Conservation (phyloP, 2,888 invertebrate species). For the Dugesia japonica region DNA sequence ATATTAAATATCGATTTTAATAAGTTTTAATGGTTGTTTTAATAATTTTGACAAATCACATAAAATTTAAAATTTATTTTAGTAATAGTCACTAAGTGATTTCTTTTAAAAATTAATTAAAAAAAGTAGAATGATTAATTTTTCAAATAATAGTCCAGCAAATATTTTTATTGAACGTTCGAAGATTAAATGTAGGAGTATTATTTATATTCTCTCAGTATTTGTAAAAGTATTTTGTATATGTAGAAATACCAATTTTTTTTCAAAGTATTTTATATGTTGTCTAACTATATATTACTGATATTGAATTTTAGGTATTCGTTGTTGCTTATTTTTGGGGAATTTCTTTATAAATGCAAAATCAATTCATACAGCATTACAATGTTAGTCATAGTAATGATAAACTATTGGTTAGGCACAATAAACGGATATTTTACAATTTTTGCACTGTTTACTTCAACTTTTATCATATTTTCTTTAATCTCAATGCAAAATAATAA, state of each 20-base stretch:
- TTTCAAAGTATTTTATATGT: background rate
- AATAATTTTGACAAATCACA: background rate
- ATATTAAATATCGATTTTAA: too few species aligned
- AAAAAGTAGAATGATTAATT: background rate
- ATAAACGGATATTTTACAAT: background rate
- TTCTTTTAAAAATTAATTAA: too few species aligned
- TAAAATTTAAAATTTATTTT: background rate
- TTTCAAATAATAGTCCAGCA: background rate
- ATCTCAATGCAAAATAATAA: background rate
- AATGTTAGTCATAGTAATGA: background rate
- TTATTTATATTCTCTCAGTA: background rate
- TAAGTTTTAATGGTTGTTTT: too few species aligned
- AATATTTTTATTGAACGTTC: background rate
- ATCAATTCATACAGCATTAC: background rate
- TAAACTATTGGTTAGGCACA: background rate
- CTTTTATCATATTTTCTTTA: background rate
- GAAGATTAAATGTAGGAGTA: background rate
- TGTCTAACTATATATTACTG: background rate
- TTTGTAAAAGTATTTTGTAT: background rate
- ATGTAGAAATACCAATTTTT: background rate
- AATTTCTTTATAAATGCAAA: slow-evolving; percentile 10
- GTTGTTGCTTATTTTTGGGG: background rate
- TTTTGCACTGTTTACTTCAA: background rate
- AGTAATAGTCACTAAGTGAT: too few species aligned
- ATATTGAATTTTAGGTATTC: too few species aligned